phyloP scores from a whole-genome alignment of 2,888 invertebrate species.

The Melanargia galathea region DNA sequence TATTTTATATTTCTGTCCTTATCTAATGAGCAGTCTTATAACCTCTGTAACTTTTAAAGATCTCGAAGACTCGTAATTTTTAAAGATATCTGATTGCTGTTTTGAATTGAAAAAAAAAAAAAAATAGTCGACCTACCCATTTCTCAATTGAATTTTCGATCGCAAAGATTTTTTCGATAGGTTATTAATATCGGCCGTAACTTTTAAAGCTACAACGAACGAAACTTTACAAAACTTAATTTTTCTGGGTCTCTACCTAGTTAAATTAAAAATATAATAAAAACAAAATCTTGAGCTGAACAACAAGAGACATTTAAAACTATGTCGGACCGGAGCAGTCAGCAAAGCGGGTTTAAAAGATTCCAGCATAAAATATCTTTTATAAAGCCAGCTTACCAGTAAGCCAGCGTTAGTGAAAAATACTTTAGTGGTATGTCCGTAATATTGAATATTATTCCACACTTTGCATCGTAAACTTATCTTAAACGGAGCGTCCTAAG shows the following conservation, averaged over 20 bases:
- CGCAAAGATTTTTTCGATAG: too few relatives aligned
- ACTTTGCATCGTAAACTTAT: slow-evolving; percentile 12
- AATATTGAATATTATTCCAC: slow-evolving; percentile 28
- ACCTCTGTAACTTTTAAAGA: too few relatives aligned
- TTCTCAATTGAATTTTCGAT: too few relatives aligned
- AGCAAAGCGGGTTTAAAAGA: slow-evolving; percentile 38
- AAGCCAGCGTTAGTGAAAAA: slow-evolving; percentile 34
- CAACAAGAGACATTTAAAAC: slow-evolving; percentile 27
- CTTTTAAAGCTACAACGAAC: neutral
- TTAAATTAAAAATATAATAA: slow-evolving; percentile 10
- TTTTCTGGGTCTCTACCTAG: neutral
- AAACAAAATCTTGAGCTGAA: slow-evolving; percentile 14
- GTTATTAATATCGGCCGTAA: too few relatives aligned
- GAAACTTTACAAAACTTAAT: neutral
- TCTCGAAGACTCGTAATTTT: too few relatives aligned
- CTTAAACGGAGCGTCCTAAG: neutral
- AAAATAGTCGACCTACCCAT: too few relatives aligned
- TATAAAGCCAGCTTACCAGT: slow-evolving; percentile 38
- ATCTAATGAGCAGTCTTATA: too few relatives aligned
- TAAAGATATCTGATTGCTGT: too few relatives aligned
- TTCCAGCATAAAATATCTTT: slow-evolving; percentile 38
- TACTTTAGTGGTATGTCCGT: slow-evolving; percentile 26
- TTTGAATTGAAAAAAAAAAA: too few relatives aligned
- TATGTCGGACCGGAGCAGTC: slow-evolving; percentile 37
- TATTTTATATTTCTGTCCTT: too few relatives aligned